Evolutionary conservation across 2,888 invertebrate genomes (phyloP).

Genomic region (Torymus tubicola): DNA sequence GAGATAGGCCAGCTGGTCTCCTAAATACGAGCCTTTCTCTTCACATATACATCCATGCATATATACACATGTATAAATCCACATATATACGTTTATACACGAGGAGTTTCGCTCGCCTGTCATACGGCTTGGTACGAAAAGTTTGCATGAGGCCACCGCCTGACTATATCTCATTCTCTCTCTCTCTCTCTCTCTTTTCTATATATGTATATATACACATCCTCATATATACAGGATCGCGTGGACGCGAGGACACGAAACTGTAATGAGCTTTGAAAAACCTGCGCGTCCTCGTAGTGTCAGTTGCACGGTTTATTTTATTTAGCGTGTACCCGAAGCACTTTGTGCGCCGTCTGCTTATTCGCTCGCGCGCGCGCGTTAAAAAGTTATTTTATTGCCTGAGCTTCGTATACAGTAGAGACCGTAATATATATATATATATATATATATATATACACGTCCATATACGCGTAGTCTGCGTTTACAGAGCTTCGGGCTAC

Average conservation of each 20-base stretch:
- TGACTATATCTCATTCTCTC: too few species aligned
- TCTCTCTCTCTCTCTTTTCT: too few species aligned
- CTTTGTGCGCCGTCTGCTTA: not conserved
- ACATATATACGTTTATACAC: not conserved
- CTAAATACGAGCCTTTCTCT: not conserved
- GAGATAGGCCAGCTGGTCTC: conserved; percentile 34
- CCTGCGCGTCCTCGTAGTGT: not conserved
- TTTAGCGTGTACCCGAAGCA: conserved; percentile 2
- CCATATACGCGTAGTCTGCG: not conserved
- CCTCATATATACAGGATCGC: too few species aligned
- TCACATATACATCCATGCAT: not conserved
- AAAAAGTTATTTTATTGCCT: conserved; percentile 40
- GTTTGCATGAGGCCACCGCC: not conserved
- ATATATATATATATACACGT: too few species aligned
- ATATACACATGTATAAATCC: not conserved
- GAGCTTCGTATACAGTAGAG: not conserved
- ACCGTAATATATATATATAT: too few species aligned
- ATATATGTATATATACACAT: too few species aligned
- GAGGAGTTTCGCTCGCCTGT: not conserved
- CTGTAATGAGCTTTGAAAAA: conserved; percentile 52
- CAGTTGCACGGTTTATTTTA: conserved; percentile 20
- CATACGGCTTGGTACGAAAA: conserved; percentile 12
- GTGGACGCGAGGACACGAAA: not conserved
- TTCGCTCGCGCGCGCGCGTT: not conserved
- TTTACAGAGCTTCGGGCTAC: not conserved